Evolutionary conservation across 2,113 vertebrate genomes (phyloP).

Genomic region (Pelvicachromis taeniatus): DNA sequence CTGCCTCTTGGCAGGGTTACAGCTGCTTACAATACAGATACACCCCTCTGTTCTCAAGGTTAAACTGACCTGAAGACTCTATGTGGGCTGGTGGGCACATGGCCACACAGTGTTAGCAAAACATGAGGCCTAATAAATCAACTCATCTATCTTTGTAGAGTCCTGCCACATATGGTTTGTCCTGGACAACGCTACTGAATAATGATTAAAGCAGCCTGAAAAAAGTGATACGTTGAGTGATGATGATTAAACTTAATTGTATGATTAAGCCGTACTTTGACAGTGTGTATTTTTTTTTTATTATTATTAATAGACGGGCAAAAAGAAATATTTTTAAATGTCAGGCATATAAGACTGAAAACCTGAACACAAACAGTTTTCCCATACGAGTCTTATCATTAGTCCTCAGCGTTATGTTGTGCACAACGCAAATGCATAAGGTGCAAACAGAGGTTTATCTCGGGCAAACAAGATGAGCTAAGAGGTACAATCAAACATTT

Average conservation of each 20-base stretch:
- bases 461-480: not conserved
- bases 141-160: conserved; percentile 71
- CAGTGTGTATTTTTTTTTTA: not conserved
- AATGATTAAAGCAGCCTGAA: conserved; percentile 45
- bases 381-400: not conserved
- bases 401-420: not conserved
- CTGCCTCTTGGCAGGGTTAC: conserved; percentile 53
- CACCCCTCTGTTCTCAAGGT: conserved; percentile 67
- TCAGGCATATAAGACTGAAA: not conserved
- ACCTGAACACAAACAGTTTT: not conserved
- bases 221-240: not conserved
- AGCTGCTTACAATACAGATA: conserved; percentile 33
- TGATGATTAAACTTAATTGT: not conserved
- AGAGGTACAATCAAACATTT: not conserved
- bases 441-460: not conserved
- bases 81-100: conserved; percentile 51
- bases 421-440: not conserved
- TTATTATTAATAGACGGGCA: no score
- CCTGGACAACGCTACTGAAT: conserved; percentile 1
- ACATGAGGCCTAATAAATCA: conserved; percentile 67
- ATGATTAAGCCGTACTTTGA: not conserved
- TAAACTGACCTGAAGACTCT: conserved; percentile 68
- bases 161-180: conserved; percentile 52
- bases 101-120: conserved; percentile 66
- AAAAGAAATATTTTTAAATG: no score